Evolutionary conservation across 2,888 invertebrate species (phyloP), one percentile per base, ranked within the genome.

Genomic region (Eupithecia abbreviata): DNA sequence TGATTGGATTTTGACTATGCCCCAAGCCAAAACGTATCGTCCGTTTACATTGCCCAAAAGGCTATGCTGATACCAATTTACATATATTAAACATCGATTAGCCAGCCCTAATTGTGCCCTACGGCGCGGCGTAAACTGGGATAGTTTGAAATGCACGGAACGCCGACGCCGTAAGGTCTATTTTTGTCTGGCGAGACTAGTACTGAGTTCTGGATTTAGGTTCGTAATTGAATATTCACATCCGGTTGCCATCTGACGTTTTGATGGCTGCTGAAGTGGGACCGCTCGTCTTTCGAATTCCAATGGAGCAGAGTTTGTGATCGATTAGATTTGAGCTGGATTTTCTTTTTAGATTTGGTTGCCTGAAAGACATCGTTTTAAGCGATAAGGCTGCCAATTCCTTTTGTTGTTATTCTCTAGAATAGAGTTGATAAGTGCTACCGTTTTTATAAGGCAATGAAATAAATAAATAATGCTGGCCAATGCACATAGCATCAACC

Each of bases 221-320:
- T 83, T 81, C 80, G 81, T 91, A 90, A 92, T 91, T 90, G 91
- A 92, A 92, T 92, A 92, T 92, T 92, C 91, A 89, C 88, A 88
- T 89, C 86, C 86, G 87, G 86, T 84, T 85, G 85, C 82, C 83
- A 85, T 88, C 89, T 85, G 85, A 85, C 86, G 85, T 88, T 89
- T 88, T 88, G 87, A 88, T 91, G 88, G 88, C 84, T 85, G 85
- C 84, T 84, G 78, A 82, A 83, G 84, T 83, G 82, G 72, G 81
- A 82, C 82, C 69, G 75, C 81, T 81, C 84, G 81, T 84, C 86
- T 86, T 86, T 83, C 80, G 81, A 82, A 83, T 76, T 78, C 74
- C 73, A 51, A 75, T 75, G 58, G 71, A 18, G 69, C 69, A 18
- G 47, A 69, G 49, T n/a, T 68, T n/a, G 67, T 43, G n/a, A 43